These are phyloP conservation scores for Dromococcyx pavoninus DNA, from an alignment of 2,797 vertebrate species.

Conservation along the genomic window DNA sequence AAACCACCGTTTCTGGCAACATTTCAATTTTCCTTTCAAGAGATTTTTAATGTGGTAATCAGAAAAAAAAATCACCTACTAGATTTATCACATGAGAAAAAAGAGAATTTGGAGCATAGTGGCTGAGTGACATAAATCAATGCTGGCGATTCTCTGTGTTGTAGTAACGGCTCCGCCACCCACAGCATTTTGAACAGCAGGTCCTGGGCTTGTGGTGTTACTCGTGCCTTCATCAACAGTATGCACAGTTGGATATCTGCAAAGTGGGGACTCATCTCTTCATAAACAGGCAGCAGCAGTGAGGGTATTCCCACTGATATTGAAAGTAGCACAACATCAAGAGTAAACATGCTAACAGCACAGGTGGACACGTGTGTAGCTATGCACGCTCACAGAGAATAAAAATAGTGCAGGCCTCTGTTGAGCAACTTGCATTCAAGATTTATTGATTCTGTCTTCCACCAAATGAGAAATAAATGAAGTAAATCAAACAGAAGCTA, in stretches of 20 bases:
- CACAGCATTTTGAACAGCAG: not conserved
- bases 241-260: not conserved
- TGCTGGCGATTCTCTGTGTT: not conserved
- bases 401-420: not conserved
- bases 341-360: not conserved
- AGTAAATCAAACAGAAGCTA: conserved; percentile 48
- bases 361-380: not conserved
- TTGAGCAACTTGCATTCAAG: not conserved
- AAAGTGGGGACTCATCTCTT: not conserved
- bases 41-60: not conserved
- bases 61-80: not conserved
- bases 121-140: not conserved
- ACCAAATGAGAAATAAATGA: conserved; percentile 42
- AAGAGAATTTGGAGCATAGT: not conserved
- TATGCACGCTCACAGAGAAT: not conserved
- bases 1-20: not conserved
- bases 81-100: not conserved
- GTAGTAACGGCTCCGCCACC: not conserved
- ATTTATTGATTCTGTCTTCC: conserved; percentile 39
- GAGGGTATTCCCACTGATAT: not conserved
- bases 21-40: not conserved
- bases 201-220: not conserved
- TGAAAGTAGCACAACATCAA: not conserved
- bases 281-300: not conserved
- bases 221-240: not conserved